Conservation (phyloP, 2,888 invertebrate species). For the Andrena trimmerana region DNA sequence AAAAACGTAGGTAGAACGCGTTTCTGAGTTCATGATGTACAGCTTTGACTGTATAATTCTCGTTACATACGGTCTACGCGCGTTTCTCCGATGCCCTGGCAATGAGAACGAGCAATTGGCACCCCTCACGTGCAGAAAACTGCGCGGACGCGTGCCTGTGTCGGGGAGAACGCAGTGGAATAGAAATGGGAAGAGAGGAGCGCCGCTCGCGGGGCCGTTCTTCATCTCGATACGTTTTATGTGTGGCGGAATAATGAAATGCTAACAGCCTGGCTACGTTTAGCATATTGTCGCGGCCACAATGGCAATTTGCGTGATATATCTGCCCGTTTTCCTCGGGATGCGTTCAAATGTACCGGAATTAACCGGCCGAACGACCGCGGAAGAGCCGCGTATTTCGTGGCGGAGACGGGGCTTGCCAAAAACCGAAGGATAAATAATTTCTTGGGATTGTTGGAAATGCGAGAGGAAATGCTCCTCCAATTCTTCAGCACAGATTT, state of each 20-base stretch:
- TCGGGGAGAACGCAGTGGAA: slow-evolving; percentile 36
- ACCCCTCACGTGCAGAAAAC: slow-evolving; percentile 26
- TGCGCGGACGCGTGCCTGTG: slow-evolving; percentile 24
- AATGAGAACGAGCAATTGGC: slow-evolving; percentile 21
- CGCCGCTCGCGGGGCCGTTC: slow-evolving; percentile 26
- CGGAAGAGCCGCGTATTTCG: slow-evolving; percentile 38
- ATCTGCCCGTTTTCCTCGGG: slow-evolving; percentile 76
- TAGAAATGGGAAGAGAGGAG: slow-evolving; percentile 35
- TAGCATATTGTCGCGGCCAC: slow-evolving; percentile 84
- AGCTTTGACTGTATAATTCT: not conserved
- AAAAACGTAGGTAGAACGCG: no score
- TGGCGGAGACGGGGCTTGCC: slow-evolving; percentile 19
- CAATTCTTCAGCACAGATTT: not conserved
- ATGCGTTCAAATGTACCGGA: slow-evolving; percentile 84
- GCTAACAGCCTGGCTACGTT: slow-evolving; percentile 78
- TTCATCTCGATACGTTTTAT: slow-evolving; percentile 42
- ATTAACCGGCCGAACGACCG: slow-evolving; percentile 76
- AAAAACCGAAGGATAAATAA: slow-evolving; percentile 38
- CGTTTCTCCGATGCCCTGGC: not conserved
- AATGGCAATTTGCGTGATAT: slow-evolving; percentile 84
- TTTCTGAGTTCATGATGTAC: not conserved
- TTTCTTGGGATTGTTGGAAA: not conserved
- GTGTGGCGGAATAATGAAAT: slow-evolving; percentile 78
- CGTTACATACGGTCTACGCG: not conserved
- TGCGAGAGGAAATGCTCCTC: not conserved